These are phyloP conservation scores for Blomia tropicalis DNA, from an alignment of 2,888 invertebrate genomes.

Conservation along the genomic window DNA sequence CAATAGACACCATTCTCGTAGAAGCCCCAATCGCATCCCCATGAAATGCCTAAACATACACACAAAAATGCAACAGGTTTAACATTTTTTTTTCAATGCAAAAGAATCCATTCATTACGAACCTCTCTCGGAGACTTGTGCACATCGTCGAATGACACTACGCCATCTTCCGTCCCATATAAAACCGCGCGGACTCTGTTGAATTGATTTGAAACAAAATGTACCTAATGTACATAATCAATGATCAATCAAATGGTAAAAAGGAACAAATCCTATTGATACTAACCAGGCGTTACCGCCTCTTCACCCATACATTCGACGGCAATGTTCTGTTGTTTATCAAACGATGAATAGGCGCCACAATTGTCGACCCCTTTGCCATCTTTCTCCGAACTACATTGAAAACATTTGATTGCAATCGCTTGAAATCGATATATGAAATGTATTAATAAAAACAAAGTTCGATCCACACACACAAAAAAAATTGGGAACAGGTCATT, in stretches of 20 bases:
- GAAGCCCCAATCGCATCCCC: constrained; percentile 94
- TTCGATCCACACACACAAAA: too few species aligned
- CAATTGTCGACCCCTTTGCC: constrained; percentile 59
- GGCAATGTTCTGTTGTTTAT: constrained; percentile 65
- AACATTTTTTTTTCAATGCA: background rate
- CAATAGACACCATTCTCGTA: constrained; percentile 82
- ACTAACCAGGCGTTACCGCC: constrained; percentile 64
- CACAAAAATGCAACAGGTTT: background rate
- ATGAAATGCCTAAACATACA: constrained; percentile 37
- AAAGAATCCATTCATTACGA: background rate
- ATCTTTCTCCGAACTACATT: constrained; percentile 75
- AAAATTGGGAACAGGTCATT: too few species aligned
- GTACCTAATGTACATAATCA: constrained; percentile 39
- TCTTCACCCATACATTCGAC: constrained; percentile 88
- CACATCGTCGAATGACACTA: constrained; percentile 72
- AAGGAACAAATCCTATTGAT: background rate
- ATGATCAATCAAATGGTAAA: background rate
- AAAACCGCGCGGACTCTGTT: constrained; percentile 81
- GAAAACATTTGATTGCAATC: constrained; percentile 62
- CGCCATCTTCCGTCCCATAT: constrained; percentile 91
- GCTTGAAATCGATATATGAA: constrained; percentile 1
- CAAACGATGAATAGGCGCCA: constrained; percentile 71
- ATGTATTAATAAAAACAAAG: too few species aligned
- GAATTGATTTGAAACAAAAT: constrained; percentile 85
- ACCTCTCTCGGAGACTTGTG: constrained; percentile 57